Conservation (phyloP, 2,797 vertebrate species). For the Lagodon rhomboides region DNA sequence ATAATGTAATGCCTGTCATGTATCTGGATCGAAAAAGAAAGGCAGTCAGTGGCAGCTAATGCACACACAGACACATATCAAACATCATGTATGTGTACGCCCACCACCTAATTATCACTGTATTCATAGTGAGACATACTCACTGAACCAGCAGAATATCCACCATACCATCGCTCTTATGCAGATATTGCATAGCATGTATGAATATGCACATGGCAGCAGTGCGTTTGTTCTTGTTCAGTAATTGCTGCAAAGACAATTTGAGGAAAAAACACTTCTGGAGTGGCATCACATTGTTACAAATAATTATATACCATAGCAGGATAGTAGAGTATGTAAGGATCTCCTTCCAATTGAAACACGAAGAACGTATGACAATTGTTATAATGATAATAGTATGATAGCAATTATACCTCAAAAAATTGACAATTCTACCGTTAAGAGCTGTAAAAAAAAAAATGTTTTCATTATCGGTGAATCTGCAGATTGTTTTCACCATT, state of each 20-base stretch:
- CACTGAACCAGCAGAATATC: slow-evolving; percentile 22
- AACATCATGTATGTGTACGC: slow-evolving; percentile 10
- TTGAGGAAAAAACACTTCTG: neutral
- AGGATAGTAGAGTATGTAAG: neutral
- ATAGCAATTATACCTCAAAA: neutral
- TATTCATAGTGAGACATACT: neutral
- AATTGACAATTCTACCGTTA: neutral
- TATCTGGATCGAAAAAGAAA: slow-evolving; percentile 21
- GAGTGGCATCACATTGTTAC: neutral
- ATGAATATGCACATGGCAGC: slow-evolving; percentile 1
- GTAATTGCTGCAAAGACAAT: slow-evolving; percentile 12
- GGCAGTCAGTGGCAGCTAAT: neutral
- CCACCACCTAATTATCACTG: slow-evolving; percentile 33
- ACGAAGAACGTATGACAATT: neutral
- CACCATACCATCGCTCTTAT: neutral
- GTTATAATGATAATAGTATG: neutral
- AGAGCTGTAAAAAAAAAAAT: no score
- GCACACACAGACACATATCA: slow-evolving; percentile 4
- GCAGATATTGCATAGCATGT: neutral
- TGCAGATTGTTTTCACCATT: neutral
- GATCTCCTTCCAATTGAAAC: neutral
- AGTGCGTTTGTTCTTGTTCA: neutral
- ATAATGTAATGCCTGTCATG: slow-evolving; percentile 18
- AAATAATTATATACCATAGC: slow-evolving; percentile 15
- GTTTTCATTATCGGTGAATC: neutral